Conservation (phyloP, 2,888 invertebrate genomes). For the Trilocha varians region DNA sequence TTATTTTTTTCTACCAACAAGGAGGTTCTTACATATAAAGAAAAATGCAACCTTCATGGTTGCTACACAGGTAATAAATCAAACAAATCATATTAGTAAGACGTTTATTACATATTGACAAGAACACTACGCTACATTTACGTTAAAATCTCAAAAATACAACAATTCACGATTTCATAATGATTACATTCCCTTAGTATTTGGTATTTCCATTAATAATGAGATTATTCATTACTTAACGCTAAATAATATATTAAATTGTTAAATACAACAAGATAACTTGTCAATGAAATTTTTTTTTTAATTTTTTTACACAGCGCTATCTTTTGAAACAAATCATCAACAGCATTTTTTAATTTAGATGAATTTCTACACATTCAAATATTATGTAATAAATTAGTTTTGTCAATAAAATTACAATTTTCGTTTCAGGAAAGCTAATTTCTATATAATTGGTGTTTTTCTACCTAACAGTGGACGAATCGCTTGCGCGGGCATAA, state of each 20-base stretch:
- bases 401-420: constrained; percentile 11
- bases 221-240: constrained; percentile 2
- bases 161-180: neutral
- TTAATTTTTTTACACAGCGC: neutral
- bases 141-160: neutral
- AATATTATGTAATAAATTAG: too few species aligned
- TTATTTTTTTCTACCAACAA: too few species aligned
- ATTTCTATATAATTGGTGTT: constrained; percentile 62
- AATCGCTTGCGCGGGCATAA: constrained; percentile 53
- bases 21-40: too few species aligned
- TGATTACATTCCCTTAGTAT: neutral
- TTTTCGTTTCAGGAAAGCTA: constrained; percentile 21
- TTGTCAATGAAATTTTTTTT: neutral
- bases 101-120: neutral
- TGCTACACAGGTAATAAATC: neutral
- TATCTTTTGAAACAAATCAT: neutral
- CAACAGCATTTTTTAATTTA: neutral
- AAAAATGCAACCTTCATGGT: too few species aligned
- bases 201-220: constrained; percentile 1
- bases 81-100: neutral
- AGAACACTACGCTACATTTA: neutral
- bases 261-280: neutral
- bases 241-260: neutral
- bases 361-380: too few species aligned
- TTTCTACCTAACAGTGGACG: constrained; percentile 70